Base-by-base conservation (phyloP, 2,797 vertebrate genomes). In the Anolis apletophallus region DNA sequence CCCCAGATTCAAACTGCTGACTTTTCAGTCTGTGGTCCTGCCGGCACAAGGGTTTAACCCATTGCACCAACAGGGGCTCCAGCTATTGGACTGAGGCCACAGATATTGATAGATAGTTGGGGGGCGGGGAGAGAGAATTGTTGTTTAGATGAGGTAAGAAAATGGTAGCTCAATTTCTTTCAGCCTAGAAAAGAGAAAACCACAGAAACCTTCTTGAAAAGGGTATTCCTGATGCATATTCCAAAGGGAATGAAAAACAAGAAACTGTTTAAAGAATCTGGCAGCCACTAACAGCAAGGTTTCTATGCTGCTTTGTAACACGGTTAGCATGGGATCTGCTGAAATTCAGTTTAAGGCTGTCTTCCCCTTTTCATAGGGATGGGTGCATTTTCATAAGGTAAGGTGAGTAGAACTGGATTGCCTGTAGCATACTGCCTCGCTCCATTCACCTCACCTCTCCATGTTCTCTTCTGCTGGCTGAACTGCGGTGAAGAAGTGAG, bases 221-320 rank as follows among this genome's bases (percentile, higher is more conserved):
- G 54, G 40, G 3, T 50, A 67, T 36, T 82, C 36, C 29, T 21
- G 26, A 71, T 55, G 52, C 46, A 36, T 13, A 55, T 71, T 68
- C 9, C 32, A 32, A 71, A 82, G 71, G 36, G 64, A 81, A 32
- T 69, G 46, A n/a, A 69, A 52, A 50, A 69, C n/a, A 21, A 69
- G 61, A 36, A 82, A 82, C 34, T 26, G 36, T 40, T 32, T 73
- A 11, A 59, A 57, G 11, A 19, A 57, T 82, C 40, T 83, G 52
- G 69, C 81, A 72, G 29, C 13, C 80, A 83, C 40, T 73, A 83
- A 83, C 34, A 32, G 79, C 55, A 80, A 26, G 9, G 19, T 55
- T 82, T 82, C n/a, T 12, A 69, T 29, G 17, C 8, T 52, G 61
- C 67, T 61, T 67, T 68, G n/a, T 21, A 69, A 21, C n/a, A 52